phyloP scores from a whole-genome alignment of 1,140 invertebrate genomes.

The Tetranychus cinnabarinus region DNA sequence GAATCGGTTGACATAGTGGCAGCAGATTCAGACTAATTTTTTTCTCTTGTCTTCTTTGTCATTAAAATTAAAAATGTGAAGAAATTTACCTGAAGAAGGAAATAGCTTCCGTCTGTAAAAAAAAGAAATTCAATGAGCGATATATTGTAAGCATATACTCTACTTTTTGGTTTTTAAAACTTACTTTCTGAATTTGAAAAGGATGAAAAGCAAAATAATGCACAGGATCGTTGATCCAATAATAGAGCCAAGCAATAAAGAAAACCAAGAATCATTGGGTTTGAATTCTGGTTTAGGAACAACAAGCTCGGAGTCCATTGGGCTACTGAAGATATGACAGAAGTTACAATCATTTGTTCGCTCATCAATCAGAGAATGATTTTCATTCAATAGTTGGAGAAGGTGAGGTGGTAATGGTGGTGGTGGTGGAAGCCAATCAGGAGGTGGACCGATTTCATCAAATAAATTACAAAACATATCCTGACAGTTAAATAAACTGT shows the following conservation, averaged over 20 bases:
- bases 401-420: conserved; percentile 6
- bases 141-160: not conserved
- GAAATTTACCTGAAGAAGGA: too few relatives aligned
- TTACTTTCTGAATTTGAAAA: conserved; percentile 8
- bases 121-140: not conserved
- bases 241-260: not conserved
- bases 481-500: not conserved
- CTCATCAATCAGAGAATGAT: not conserved
- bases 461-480: not conserved
- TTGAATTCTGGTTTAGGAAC: not conserved
- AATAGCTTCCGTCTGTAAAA: not conserved
- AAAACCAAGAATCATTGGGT: conserved; percentile 1
- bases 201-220: not conserved
- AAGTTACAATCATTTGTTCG: conserved; percentile 4
- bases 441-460: conserved; percentile 5
- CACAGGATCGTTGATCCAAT: not conserved
- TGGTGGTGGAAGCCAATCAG: conserved; percentile 8
- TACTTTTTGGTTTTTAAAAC: not conserved
- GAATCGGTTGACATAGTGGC: too few relatives aligned
- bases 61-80: too few relatives aligned
- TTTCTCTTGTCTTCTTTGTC: too few relatives aligned
- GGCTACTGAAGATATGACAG: conserved; percentile 4
- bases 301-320: not conserved
- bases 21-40: too few relatives aligned
- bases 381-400: not conserved